These are phyloP conservation scores for Pteria penguin DNA, from an alignment of 2,888 invertebrate species.

Conservation along the genomic window DNA sequence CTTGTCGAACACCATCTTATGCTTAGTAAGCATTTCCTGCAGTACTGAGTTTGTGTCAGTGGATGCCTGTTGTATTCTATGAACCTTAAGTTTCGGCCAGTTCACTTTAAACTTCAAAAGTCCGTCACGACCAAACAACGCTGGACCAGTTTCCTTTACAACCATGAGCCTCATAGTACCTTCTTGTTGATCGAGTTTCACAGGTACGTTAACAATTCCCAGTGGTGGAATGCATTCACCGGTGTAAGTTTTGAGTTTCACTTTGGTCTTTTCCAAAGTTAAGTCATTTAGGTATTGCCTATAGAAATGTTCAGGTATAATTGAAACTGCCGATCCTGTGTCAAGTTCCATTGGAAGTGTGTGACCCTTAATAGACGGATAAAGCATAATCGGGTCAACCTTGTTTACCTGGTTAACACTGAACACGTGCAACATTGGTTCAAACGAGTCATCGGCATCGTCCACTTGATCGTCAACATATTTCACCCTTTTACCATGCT, in stretches of 20 bases:
- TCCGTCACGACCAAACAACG: slow-evolving; percentile 18
- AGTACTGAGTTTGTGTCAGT: not conserved
- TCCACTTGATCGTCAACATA: not conserved
- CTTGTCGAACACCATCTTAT: slow-evolving; percentile 1
- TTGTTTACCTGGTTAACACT: slow-evolving; percentile 7
- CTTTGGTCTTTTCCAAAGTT: not conserved
- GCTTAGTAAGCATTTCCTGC: not conserved
- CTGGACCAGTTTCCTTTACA: slow-evolving; percentile 5
- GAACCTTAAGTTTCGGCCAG: slow-evolving; percentile 10
- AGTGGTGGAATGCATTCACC: not conserved
- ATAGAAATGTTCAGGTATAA: slow-evolving; percentile 1
- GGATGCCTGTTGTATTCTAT: not conserved
- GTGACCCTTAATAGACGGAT: not conserved
- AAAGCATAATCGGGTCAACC: not conserved
- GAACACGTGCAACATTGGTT: slow-evolving; percentile 7
- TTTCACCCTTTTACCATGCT: not conserved
- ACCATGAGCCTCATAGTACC: slow-evolving; percentile 7
- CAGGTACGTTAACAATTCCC: not conserved
- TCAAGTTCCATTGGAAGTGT: not conserved
- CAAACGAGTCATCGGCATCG: not conserved
- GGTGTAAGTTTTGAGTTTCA: slow-evolving; percentile 4
- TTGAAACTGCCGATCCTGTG: not conserved
- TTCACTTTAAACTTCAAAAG: slow-evolving; percentile 11
- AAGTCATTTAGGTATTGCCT: slow-evolving; percentile 1
- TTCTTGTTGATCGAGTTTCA: not conserved